Evolutionary conservation across 2,888 invertebrate genomes (phyloP).

Genomic region (Cordilura impudica): DNA sequence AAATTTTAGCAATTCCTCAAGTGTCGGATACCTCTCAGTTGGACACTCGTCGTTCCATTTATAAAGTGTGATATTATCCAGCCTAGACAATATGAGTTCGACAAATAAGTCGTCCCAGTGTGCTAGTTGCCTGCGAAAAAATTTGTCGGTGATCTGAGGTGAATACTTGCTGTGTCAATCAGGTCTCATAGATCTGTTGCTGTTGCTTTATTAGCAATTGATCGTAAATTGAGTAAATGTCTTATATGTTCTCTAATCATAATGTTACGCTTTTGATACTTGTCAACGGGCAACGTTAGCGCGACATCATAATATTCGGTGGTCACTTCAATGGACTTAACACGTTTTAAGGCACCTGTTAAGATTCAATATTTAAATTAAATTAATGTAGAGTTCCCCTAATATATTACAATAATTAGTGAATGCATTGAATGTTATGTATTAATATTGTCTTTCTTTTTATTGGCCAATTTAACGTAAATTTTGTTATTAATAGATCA

Average conservation of each 20-base stretch:
- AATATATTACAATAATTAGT: too few species aligned
- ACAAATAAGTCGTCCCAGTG: slow-evolving; percentile 28
- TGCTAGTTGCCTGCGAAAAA: slow-evolving; percentile 12
- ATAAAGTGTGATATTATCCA: too few species aligned
- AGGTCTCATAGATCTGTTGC: neutral
- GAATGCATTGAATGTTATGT: too few species aligned
- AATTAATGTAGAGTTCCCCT: too few species aligned
- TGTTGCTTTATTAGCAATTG: slow-evolving; percentile 5
- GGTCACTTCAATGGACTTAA: slow-evolving; percentile 31
- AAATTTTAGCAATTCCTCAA: slow-evolving; percentile 23
- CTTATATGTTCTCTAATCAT: neutral
- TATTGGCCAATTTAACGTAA: too few species aligned
- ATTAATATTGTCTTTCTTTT: too few species aligned
- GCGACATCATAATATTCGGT: slow-evolving; percentile 24
- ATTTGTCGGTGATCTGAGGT: slow-evolving; percentile 24
- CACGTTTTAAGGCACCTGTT: slow-evolving; percentile 15
- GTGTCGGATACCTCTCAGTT: slow-evolving; percentile 24
- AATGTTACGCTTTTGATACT: too few species aligned
- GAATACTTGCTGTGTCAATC: slow-evolving; percentile 24
- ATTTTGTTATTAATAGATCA: too few species aligned
- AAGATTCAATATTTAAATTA: too few species aligned
- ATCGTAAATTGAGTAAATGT: slow-evolving; percentile 12
- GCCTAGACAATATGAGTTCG: slow-evolving; percentile 15
- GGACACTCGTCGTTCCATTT: slow-evolving; percentile 39
- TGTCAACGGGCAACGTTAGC: neutral